These are phyloP conservation scores for Poicephalus gulielmi DNA, from an alignment of 2,113 vertebrate genomes.

Conservation along the genomic window DNA sequence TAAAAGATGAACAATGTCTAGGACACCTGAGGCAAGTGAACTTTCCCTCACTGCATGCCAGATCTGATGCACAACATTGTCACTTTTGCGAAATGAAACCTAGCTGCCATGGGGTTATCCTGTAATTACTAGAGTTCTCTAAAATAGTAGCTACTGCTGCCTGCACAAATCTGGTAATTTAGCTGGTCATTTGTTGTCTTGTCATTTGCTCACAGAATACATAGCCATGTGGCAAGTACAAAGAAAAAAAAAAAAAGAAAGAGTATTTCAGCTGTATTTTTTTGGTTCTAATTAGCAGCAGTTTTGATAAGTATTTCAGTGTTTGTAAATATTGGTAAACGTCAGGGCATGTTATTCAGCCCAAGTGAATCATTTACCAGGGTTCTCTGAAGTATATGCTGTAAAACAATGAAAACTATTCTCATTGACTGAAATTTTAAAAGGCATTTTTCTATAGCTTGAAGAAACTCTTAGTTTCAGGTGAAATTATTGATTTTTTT, in stretches of 20 bases:
- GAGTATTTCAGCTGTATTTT: not conserved
- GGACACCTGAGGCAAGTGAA: not conserved
- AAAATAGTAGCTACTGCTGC: not conserved
- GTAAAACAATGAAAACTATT: not conserved
- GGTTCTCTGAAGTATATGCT: not conserved
- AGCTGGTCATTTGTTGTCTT: not conserved
- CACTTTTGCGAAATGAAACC: not conserved
- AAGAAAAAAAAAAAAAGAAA: not conserved
- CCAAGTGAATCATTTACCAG: not conserved
- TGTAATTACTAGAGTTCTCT: not conserved
- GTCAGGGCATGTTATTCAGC: not conserved
- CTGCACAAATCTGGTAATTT: not conserved
- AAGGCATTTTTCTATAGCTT: not conserved
- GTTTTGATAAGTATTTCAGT: not conserved
- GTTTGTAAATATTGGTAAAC: not conserved
- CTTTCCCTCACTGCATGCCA: not conserved
- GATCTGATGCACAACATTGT: not conserved
- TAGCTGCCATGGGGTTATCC: not conserved
- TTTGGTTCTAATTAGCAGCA: not conserved
- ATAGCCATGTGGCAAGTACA: not conserved
- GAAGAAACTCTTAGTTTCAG: not conserved
- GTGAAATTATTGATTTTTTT: rapidly evolving
- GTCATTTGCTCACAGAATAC: not conserved
- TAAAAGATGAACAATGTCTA: conserved; percentile 1
- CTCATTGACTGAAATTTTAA: not conserved